Evolutionary conservation across 2,888 invertebrate species (phyloP).

Genomic region (Orthosia cruda): DNA sequence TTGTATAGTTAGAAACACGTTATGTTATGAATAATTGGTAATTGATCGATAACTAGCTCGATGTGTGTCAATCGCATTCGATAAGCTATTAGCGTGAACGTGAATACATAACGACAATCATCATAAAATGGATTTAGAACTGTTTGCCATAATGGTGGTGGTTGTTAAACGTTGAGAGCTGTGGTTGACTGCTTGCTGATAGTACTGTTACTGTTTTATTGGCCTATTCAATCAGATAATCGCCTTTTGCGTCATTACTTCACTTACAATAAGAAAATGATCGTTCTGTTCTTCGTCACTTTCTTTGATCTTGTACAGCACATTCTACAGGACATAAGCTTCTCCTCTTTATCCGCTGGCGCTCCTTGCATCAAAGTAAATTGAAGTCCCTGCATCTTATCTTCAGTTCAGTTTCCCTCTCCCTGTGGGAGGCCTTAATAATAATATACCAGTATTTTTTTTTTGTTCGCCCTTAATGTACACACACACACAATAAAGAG

Average conservation of each 20-base stretch:
- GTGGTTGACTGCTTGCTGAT: background rate
- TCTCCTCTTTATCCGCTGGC: background rate
- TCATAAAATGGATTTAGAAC: constrained; percentile 13
- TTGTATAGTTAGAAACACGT: constrained; percentile 3
- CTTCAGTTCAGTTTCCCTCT: no score
- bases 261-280: background rate
- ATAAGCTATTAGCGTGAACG: constrained; percentile 1
- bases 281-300: background rate
- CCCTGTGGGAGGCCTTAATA: no score
- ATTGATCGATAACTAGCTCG: constrained; percentile 19
- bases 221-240: constrained; percentile 9
- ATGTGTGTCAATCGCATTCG: constrained; percentile 39
- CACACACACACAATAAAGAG: no score
- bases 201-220: background rate
- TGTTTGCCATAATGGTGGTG: background rate
- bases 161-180: background rate
- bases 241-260: background rate
- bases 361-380: background rate
- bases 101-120: constrained; percentile 10
- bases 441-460: no score
- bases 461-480: no score
- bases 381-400: background rate
- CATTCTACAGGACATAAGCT: background rate
- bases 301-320: no score
- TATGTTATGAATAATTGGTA: constrained; percentile 28